These are phyloP conservation scores for Ondatra zibethicus DNA, from an alignment of 2,113 vertebrate species.

Conservation along the genomic window DNA sequence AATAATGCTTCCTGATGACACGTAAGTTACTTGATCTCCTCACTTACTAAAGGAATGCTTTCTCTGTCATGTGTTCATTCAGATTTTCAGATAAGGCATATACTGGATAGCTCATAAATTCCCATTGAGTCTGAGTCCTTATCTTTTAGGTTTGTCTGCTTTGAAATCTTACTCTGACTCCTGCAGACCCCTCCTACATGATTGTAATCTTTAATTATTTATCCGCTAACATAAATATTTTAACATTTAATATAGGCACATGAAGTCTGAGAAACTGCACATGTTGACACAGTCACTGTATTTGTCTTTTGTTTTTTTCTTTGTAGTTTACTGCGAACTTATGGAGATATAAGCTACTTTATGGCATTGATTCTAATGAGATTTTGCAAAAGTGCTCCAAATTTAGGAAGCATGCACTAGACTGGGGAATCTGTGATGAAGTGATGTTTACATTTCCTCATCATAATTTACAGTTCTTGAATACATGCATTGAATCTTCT, in stretches of 20 bases:
- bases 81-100: neutral
- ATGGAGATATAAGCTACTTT: constrained; percentile 31
- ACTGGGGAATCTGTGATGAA: neutral
- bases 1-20: neutral
- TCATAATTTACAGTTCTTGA: neutral
- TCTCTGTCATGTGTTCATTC: neutral
- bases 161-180: constrained; percentile 41
- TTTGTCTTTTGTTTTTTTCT: neutral
- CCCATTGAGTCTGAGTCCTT: neutral
- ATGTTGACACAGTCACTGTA: constrained; percentile 17
- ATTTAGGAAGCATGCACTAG: neutral
- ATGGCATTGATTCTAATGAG: neutral
- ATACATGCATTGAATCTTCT: neutral
- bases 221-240: constrained; percentile 74
- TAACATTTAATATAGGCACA: constrained; percentile 69
- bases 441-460: neutral
- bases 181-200: neutral
- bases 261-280: constrained; percentile 58
- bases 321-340: constrained; percentile 35
- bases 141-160: neutral
- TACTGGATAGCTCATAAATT: constrained; percentile 3
- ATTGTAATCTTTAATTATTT: constrained; percentile 73
- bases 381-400: constrained; percentile 6
- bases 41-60: neutral
- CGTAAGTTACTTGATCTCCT: neutral